A percentile compares a stretch with the other conserved stretches of the same genome.
These are phyloP conservation scores for Acleris literana DNA, from an alignment of 2,888 invertebrate species.

Conservation along the genomic window DNA sequence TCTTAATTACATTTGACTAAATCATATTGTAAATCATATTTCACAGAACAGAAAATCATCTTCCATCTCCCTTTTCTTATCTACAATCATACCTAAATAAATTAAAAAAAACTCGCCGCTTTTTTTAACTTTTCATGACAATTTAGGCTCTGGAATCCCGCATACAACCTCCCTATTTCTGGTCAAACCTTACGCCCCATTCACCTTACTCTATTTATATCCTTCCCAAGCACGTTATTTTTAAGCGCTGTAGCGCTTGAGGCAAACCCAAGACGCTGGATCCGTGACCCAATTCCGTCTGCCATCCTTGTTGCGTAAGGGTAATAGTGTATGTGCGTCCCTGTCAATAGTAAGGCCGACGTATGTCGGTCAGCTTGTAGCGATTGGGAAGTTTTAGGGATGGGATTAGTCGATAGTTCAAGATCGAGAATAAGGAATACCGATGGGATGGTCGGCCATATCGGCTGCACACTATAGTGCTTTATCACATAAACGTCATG, in stretches of 20 bases:
- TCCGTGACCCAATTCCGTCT: conserved; percentile 77
- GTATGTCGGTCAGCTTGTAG: conserved; percentile 78
- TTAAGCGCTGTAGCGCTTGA: conserved; percentile 70
- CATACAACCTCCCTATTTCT: background rate
- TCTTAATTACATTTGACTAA: too few relatives aligned
- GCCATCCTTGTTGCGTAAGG: conserved; percentile 49
- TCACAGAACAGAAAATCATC: too few relatives aligned
- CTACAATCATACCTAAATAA: too few relatives aligned
- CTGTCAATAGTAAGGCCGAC: conserved; percentile 71
- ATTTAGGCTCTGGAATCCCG: too few relatives aligned
- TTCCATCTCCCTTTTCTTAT: too few relatives aligned
- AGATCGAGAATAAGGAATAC: conserved; percentile 20
- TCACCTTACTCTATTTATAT: conserved; percentile 39
- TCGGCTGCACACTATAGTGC: too few relatives aligned
- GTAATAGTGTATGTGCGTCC: conserved; percentile 49
- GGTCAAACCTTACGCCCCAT: conserved; percentile 15
- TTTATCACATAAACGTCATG: too few relatives aligned
- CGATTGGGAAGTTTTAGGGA: conserved; percentile 67
- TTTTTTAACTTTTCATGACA: too few relatives aligned
- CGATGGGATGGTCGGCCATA: too few relatives aligned
- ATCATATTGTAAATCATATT: too few relatives aligned
- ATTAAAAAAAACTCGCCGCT: too few relatives aligned
- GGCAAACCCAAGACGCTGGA: conserved; percentile 64
- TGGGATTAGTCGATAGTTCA: conserved; percentile 41
- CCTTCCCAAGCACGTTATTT: conserved; percentile 34